Base-by-base conservation (phyloP, 1,140 invertebrate species). In the Leptinotarsa texana region DNA sequence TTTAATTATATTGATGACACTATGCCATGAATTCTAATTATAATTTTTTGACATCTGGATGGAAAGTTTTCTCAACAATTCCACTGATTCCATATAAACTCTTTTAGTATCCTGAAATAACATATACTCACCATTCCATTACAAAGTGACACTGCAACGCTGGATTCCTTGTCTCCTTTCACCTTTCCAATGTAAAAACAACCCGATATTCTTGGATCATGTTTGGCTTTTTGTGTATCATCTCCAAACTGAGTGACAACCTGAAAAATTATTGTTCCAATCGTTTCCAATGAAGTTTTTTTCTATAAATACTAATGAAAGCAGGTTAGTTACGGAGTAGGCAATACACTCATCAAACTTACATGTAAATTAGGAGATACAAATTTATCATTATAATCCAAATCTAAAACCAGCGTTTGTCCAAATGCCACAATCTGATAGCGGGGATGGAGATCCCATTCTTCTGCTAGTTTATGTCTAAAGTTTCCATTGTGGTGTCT, bases 371-470 rank as follows among this genome's bases (percentile, higher is more conserved):
- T 86, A 1, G 89, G 86, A 4, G 86, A 82, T 57, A 90, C 84
- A 74, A 92, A 91, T 42, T 87, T 86, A 6, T 87, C 84, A 73
- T 92, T 88, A 70, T 89, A 88, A 17, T 86, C 82, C 13, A 93
- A 80, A 27, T 87, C 82, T 18, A 93, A 81, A 62, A 88, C 87
- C 77, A 92, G 88, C 49, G 81, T 82, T 63, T 82, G 84, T 0
- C 89, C 90, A 78, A 92, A 93, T 13, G 90, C 90, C 8, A 86
- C 85, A 57, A 93, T 91, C 78, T 89, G 87, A 77, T 93, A 93
- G 74, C 90, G 87, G 2, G 92, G 92, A 86, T 93, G 91, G 17
- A 91, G 91, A 83, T 93, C 92, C 92, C 92, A 93, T 21, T 92
- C 85, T 81, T 88, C 84, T 13, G 90, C 89, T 21, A 85, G 86